Percentiles rank a stretch among this genome's conserved stretches.
These are phyloP conservation scores for Thalassarche chlororhynchos DNA, from an alignment of 2,113 vertebrate species.

Conservation along the genomic window DNA sequence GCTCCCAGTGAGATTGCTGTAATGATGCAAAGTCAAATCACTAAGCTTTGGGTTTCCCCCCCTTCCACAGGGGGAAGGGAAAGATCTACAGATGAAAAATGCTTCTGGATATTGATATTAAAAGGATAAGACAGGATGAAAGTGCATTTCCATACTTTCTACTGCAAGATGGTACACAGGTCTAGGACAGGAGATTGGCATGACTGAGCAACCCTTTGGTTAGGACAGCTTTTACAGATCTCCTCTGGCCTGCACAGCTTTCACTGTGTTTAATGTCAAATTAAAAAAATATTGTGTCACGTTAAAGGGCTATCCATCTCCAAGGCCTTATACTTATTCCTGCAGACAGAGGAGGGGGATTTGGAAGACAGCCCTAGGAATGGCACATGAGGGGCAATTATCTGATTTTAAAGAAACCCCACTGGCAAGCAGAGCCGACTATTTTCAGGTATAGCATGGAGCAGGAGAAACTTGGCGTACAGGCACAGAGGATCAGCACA, in stretches of 20 bases:
- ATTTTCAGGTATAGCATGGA: rapidly evolving
- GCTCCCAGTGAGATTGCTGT: neutral
- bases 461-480: neutral
- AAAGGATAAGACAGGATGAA: neutral
- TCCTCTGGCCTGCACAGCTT: neutral
- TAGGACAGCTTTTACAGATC: neutral
- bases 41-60: neutral
- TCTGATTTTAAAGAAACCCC: neutral
- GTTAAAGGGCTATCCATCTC: neutral
- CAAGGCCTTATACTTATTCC: neutral
- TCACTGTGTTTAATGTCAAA: neutral
- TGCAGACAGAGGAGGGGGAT: neutral
- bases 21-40: neutral
- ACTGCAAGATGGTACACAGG: neutral
- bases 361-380: neutral
- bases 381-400: neutral
- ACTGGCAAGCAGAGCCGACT: neutral
- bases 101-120: neutral
- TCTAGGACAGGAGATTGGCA: neutral
- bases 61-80: neutral
- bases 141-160: neutral
- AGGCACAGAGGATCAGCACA: neutral
- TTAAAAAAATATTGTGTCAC: neutral
- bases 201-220: neutral
- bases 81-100: neutral